Evolutionary conservation across 2,888 invertebrate genomes (phyloP).

Genomic region (Apamea anceps): DNA sequence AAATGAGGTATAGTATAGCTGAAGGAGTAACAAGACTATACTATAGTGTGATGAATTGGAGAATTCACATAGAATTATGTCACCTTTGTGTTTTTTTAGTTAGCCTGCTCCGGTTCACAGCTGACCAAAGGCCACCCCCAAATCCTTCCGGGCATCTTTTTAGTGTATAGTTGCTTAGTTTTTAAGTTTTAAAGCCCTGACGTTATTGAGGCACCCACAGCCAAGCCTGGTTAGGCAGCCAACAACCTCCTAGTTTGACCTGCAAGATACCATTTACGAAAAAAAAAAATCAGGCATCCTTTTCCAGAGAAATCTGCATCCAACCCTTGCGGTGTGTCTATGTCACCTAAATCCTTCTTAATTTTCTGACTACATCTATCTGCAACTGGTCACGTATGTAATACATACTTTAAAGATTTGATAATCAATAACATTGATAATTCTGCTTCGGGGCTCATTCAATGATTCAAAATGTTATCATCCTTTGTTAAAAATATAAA

Average conservation of each 20-base stretch:
- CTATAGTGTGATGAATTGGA: not conserved
- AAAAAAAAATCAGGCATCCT: not conserved
- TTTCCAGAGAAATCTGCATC: not conserved
- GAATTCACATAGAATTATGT: not conserved
- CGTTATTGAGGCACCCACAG: too few relatives aligned
- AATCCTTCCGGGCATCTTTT: not conserved
- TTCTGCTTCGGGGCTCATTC: too few relatives aligned
- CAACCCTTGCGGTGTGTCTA: not conserved
- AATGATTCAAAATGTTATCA: constrained; percentile 10
- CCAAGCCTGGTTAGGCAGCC: too few relatives aligned
- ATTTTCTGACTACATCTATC: not conserved
- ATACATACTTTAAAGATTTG: not conserved
- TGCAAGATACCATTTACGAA: too few relatives aligned
- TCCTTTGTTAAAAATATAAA: not conserved
- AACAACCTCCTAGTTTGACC: too few relatives aligned
- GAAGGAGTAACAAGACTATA: not conserved
- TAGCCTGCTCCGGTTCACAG: not conserved
- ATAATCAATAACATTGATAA: not conserved
- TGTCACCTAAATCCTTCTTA: not conserved
- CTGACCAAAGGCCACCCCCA: not conserved
- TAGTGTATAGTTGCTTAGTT: too few relatives aligned
- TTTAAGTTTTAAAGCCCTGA: too few relatives aligned
- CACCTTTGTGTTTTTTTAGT: not conserved
- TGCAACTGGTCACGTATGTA: not conserved
- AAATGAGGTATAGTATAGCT: not conserved